phyloP scores from a whole-genome alignment of 2,797 vertebrate species.

The Podargus strigoides region DNA sequence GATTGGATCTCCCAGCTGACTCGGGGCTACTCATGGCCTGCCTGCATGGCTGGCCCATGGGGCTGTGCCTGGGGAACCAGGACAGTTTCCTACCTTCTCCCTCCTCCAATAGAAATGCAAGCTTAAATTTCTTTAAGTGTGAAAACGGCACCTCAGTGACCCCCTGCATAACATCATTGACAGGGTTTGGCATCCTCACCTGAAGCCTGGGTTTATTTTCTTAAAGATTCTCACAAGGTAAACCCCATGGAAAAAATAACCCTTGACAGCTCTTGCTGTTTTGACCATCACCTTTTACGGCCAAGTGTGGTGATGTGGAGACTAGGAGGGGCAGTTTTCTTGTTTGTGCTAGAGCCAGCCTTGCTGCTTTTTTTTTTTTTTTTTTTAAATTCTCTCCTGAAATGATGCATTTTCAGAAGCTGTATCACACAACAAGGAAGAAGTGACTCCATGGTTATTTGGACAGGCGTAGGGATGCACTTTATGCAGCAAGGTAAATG shows the following conservation, averaged over 20 bases:
- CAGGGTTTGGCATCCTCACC: not conserved
- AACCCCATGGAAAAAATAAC: conserved; percentile 26
- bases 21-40: too few species aligned
- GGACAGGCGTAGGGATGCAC: fast-evolving
- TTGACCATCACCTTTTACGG: not conserved
- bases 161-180: not conserved
- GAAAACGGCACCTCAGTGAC: not conserved
- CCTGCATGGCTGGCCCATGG: too few species aligned
- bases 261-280: conserved; percentile 14
- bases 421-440: not conserved
- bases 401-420: not conserved
- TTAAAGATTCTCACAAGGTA: not conserved
- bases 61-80: too few species aligned
- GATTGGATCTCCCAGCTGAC: too few species aligned
- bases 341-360: not conserved
- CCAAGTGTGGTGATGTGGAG: not conserved
- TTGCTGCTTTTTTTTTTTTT: not conserved
- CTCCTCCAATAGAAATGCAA: not conserved
- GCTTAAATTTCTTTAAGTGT: not conserved
- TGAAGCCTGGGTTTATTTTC: conserved; percentile 15
- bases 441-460: not conserved
- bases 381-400: not conserved
- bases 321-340: not conserved
- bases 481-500: not conserved
- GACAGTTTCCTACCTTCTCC: not conserved